These are phyloP conservation scores for Gambusia yucatana DNA, from an alignment of 2,797 vertebrate genomes.

Conservation along the genomic window DNA sequence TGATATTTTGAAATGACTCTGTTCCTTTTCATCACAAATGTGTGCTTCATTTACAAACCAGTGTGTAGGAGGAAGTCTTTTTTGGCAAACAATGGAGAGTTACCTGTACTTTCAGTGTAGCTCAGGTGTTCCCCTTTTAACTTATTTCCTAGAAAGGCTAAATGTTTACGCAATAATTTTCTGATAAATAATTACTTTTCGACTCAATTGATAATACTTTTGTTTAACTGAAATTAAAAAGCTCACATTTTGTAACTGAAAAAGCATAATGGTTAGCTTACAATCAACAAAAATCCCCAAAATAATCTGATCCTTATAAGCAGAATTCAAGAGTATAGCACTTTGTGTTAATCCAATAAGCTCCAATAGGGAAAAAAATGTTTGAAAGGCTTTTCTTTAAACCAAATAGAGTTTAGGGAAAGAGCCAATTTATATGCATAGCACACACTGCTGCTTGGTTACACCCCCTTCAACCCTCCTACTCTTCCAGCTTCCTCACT, in stretches of 20 bases:
- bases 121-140: not conserved
- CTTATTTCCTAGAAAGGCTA: not conserved
- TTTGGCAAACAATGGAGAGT: constrained; percentile 1
- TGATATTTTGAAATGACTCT: constrained; percentile 3
- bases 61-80: not conserved
- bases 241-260: not conserved
- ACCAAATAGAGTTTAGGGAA: constrained; percentile 17
- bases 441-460: constrained; percentile 23
- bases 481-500: constrained; percentile 15
- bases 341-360: not conserved
- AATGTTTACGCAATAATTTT: not conserved
- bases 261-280: not conserved
- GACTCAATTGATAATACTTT: not conserved
- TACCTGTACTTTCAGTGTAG: not conserved
- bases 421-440: constrained; percentile 36
- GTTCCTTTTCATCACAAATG: not conserved
- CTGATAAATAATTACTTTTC: not conserved
- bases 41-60: not conserved
- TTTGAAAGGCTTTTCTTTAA: constrained; percentile 3
- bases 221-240: not conserved
- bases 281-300: not conserved
- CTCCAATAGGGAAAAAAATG: not conserved
- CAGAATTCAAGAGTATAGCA: not conserved
- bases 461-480: not conserved
- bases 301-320: too few relatives aligned